Evolutionary conservation across 2,797 vertebrate genomes (phyloP).

Genomic region (Cyprinodon diabolis): DNA sequence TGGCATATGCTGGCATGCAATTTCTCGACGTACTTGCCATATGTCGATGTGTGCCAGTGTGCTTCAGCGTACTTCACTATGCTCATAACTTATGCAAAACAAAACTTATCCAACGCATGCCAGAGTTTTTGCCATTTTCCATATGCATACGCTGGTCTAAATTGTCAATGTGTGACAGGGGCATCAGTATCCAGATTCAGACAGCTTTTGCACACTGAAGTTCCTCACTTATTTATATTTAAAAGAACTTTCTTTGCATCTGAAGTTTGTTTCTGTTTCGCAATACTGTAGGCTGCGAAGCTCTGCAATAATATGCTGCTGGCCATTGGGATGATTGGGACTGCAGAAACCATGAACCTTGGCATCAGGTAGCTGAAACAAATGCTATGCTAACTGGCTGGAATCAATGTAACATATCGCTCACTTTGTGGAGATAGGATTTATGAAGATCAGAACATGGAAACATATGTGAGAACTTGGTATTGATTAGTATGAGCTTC

Average conservation of each 20-base stretch:
- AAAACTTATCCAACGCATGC: no score
- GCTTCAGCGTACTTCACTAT: no score
- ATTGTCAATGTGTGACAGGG: no score
- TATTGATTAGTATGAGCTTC: neutral
- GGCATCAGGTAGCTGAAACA: slow-evolving; percentile 90
- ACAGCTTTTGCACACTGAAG: neutral
- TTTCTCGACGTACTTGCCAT: no score
- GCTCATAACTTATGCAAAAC: no score
- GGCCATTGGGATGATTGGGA: slow-evolving; percentile 98
- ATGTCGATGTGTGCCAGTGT: no score
- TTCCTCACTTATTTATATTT: neutral
- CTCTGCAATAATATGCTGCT: slow-evolving; percentile 99
- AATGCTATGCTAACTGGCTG: slow-evolving; percentile 1
- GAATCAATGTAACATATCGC: neutral
- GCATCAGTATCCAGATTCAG: neutral
- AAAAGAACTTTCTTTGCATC: neutral
- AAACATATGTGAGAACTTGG: neutral
- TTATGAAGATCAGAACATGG: neutral
- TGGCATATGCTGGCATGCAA: no score
- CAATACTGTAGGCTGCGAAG: slow-evolving; percentile 89
- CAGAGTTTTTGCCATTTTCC: no score
- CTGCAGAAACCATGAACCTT: slow-evolving; percentile 98
- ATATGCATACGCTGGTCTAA: no score
- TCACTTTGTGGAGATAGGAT: slow-evolving; percentile 11
- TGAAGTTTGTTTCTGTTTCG: slow-evolving; percentile 10